Conservation (phyloP, 2,888 invertebrate genomes). For the Elysia crispata region DNA sequence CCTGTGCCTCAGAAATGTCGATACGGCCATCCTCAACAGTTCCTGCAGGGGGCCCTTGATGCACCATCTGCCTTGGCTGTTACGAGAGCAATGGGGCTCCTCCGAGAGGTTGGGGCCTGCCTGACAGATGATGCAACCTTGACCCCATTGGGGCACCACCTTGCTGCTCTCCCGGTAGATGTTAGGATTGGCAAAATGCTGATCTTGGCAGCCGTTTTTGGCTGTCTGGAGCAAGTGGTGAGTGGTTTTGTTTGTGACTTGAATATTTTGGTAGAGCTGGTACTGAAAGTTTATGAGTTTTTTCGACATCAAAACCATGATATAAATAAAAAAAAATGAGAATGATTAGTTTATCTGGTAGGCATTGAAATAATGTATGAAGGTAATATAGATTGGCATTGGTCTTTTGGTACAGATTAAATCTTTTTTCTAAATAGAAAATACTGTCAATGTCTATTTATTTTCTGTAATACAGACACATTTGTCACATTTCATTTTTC, state of each 20-base stretch:
- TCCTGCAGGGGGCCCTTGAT: slow-evolving; percentile 70
- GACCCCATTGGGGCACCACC: slow-evolving; percentile 75
- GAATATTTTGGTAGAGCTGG: no score
- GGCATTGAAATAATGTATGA: no score
- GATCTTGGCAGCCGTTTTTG: slow-evolving; percentile 72
- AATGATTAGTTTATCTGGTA: no score
- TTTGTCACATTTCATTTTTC: no score
- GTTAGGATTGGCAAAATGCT: slow-evolving; percentile 76
- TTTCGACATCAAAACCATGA: no score
- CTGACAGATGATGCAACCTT: slow-evolving; percentile 60
- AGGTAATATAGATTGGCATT: no score
- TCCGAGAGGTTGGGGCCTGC: slow-evolving; percentile 74
- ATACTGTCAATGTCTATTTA: no score
- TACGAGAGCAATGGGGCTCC: slow-evolving; percentile 68
- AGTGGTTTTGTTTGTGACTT: slow-evolving; percentile 48
- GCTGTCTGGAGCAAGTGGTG: slow-evolving; percentile 74
- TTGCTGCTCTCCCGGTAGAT: slow-evolving; percentile 74
- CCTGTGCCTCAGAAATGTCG: slow-evolving; percentile 74
- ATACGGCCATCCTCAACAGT: slow-evolving; percentile 69
- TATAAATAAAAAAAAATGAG: no score
- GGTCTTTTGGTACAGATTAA: no score
- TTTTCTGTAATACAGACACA: no score
- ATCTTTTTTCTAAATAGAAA: no score
- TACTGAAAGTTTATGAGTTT: no score
- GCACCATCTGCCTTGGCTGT: slow-evolving; percentile 68